These are phyloP conservation scores for Schizopygopsis malacanthus DNA, from an alignment of 2,797 vertebrate genomes.

Conservation along the genomic window DNA sequence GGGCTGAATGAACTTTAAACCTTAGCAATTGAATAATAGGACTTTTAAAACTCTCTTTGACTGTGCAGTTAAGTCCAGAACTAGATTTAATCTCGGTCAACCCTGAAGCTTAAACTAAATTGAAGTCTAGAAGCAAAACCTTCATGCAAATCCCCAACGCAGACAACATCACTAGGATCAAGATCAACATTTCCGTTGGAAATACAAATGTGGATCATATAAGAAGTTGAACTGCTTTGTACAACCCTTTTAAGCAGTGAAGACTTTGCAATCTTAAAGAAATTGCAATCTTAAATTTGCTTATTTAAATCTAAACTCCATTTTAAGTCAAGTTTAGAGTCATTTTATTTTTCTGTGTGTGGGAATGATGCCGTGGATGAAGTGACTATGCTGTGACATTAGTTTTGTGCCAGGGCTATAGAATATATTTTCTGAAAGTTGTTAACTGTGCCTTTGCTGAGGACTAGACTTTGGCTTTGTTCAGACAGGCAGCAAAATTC, in stretches of 20 bases:
- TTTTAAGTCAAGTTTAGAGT: slow-evolving; percentile 14
- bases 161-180: slow-evolving; percentile 84
- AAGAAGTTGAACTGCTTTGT: slow-evolving; percentile 83
- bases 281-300: background rate
- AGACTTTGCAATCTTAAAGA: background rate
- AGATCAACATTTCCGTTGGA: slow-evolving; percentile 85
- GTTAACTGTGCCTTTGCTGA: slow-evolving; percentile 21
- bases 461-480: slow-evolving; percentile 27
- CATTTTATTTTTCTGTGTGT: slow-evolving; percentile 32
- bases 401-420: slow-evolving; percentile 31
- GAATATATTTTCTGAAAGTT: slow-evolving; percentile 5
- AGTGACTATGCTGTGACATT: slow-evolving; percentile 36
- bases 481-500: slow-evolving; percentile 18
- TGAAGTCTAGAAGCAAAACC: slow-evolving; percentile 60
- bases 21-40: background rate
- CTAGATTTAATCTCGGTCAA: background rate
- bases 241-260: slow-evolving; percentile 68
- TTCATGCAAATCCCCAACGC: slow-evolving; percentile 88
- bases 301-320: slow-evolving; percentile 20
- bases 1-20: slow-evolving; percentile 20
- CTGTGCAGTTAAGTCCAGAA: background rate
- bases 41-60: background rate
- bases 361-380: slow-evolving; percentile 43
- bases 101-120: slow-evolving; percentile 23
- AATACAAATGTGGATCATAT: slow-evolving; percentile 85